Base-by-base conservation (phyloP, 2,113 vertebrate genomes). In the Procavia capensis region DNA sequence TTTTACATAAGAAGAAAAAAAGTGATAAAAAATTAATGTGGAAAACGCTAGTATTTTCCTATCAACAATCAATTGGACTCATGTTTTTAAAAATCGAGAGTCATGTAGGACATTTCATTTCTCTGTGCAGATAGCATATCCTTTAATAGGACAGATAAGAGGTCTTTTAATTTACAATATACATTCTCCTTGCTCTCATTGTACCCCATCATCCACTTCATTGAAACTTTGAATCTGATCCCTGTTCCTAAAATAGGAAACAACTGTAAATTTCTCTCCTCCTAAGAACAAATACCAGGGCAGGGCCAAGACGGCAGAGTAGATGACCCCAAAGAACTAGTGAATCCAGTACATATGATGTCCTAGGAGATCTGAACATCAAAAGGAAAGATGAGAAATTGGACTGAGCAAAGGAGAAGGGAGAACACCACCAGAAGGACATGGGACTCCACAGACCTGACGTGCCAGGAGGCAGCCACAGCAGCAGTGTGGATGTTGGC, bases 21-120 rank as follows among this genome's bases (percentile, higher is more conserved):
- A 93, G 64, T n/a, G 96, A 95, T 36, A 47, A 90, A 93, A 96
- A 89, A 82, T 96, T 91, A 93, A 96, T n/a, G 80, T 95, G 66
- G 39, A 95, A 93, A 96, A 70, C 79, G 91, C 86, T 96, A 27
- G 1, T 90, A 19, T 76, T 96, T 64, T 84, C 68, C 63, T 80
- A 50, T 88, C 86, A 85, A 79, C 25, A 76, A 85, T 94, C 61
- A 81, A 54, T 25, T 41, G 86, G 39, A 83, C 47, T 88, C 16
- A 45, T 45, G 34, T 81, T 96, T 95, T 89, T 81, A 94, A 89
- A 66, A 11, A 70, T 43, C 70, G 75, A 78, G 59, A 89, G 54
- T 94, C 66, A 88, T 90, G 85, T 66, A 78, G 47, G 36, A 63
- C 24, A 13, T 64, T 95, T 95, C 83, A 36, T 68, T 84, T 95